These are phyloP conservation scores for Embiotoca jacksoni DNA, from an alignment of 2,113 vertebrate genomes.

Conservation along the genomic window DNA sequence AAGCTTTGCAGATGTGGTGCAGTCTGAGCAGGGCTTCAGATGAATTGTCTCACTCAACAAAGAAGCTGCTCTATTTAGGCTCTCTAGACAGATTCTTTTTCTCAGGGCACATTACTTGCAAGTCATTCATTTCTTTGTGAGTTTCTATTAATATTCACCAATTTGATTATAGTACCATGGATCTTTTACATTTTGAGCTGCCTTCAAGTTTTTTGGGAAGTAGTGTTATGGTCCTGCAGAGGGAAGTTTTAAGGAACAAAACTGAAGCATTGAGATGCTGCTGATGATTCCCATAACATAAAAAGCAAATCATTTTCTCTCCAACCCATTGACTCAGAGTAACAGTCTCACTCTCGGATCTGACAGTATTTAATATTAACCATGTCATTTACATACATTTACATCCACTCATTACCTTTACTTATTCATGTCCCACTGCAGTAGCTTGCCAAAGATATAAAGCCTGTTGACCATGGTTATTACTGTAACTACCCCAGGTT, in stretches of 20 bases:
- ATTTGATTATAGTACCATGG: slow-evolving; percentile 19
- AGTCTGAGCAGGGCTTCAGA: slow-evolving; percentile 8
- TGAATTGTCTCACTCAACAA: not conserved
- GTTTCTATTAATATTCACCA: slow-evolving; percentile 26
- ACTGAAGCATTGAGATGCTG: not conserved
- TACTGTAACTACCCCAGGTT: not conserved
- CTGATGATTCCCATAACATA: not conserved
- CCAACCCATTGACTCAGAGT: too few species aligned
- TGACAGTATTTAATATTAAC: too few species aligned
- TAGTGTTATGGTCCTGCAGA: not conserved
- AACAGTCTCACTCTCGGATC: too few species aligned
- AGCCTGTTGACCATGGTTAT: too few species aligned
- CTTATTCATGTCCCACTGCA: too few species aligned
- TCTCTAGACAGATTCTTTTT: slow-evolving; percentile 4
- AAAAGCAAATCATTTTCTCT: too few species aligned
- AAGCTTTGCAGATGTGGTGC: slow-evolving; percentile 10
- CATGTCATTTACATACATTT: too few species aligned
- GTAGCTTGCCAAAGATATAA: too few species aligned
- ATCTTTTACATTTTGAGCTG: slow-evolving; percentile 22
- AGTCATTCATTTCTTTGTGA: slow-evolving; percentile 31
- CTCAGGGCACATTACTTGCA: slow-evolving; percentile 7
- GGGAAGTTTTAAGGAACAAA: not conserved
- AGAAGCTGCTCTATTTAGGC: slow-evolving; percentile 21
- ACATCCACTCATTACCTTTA: too few species aligned
- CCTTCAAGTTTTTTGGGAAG: slow-evolving; percentile 5